Evolutionary conservation across 2,113 vertebrate genomes (phyloP), one percentile per base, ranked within the genome.

Genomic region (Excalfactoria chinensis): DNA sequence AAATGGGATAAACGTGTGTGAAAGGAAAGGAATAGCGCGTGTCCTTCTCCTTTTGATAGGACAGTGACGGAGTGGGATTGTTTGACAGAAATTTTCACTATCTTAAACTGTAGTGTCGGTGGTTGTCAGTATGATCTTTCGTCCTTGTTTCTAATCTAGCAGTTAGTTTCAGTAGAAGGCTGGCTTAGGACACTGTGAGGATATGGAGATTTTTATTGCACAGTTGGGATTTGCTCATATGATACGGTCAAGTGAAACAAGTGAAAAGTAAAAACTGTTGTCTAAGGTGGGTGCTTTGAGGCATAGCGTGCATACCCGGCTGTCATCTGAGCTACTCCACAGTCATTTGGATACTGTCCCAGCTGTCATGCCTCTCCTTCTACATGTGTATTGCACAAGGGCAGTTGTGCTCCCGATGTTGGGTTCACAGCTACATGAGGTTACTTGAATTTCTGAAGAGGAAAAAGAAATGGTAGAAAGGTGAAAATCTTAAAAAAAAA

Each of bases 231-330:
- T 91, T 2, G 5, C 60, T 71, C 1, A 0, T 5, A 2, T 34
- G 2, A n/a, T 84, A 51, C 13, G 7, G 41, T 88, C 20, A 89
- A 82, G 32, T n/a, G 32, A 56, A 82, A 44, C 14, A 49, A 79
- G 34, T 71, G 25, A 55, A 51, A 89, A 74, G 71, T n/a, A 68
- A 60, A 59, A 94, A 34, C 11, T 37, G 18, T 51, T 63, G 60
- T 13, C 16, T 63, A 13, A 40, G 60, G 60, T 62, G 67, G 13
- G n/a, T 13, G 9, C 25, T 70, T 6, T 51, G 22, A 70, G 32
- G 19, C 67, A 0, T 7, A 60, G 19, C 0, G 1, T 68, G 37
- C 3, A 1, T 82, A 70, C 41, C 35, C 1, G 7, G 8, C 46
- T 13, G 13, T 80, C 83, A 67, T 37, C 55, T 0, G 1, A 71